Evolutionary conservation across 2,113 vertebrate genomes (phyloP).

Genomic region (Pygoscelis antarcticus): DNA sequence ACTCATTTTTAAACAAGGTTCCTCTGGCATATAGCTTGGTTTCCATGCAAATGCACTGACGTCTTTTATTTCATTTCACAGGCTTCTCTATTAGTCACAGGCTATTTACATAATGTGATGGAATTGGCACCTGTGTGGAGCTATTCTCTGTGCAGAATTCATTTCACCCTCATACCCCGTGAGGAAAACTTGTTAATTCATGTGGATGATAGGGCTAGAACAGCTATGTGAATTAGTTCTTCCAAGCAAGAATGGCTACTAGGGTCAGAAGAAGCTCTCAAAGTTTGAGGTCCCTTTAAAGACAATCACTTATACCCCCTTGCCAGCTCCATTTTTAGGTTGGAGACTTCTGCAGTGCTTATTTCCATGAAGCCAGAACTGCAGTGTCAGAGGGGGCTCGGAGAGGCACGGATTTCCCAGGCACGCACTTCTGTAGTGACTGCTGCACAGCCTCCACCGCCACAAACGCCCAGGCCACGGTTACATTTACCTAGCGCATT

Average conservation of each 20-base stretch:
- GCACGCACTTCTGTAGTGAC: rapidly evolving
- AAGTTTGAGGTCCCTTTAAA: neutral
- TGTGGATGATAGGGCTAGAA: neutral
- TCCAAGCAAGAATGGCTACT: neutral
- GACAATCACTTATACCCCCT: neutral
- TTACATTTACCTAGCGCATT: neutral
- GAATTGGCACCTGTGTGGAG: constrained; percentile 23
- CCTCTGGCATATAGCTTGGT: neutral
- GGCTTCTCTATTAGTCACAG: constrained; percentile 49
- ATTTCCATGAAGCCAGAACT: rapidly evolving
- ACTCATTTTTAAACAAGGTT: constrained; percentile 34
- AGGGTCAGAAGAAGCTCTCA: neutral
- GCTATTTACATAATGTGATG: constrained; percentile 60
- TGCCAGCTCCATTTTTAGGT: neutral
- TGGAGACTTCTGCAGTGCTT: neutral
- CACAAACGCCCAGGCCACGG: neutral
- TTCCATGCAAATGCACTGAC: constrained; percentile 39
- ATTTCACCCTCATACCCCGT: neutral
- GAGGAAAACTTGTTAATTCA: neutral
- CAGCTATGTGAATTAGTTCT: neutral
- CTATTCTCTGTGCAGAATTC: constrained; percentile 10
- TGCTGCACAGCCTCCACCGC: neutral
- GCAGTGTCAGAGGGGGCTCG: rapidly evolving
- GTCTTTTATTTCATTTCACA: constrained; percentile 27
- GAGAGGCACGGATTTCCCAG: neutral